Conservation (phyloP, 2,888 invertebrate genomes). For the Azorinus chamasolen region DNA sequence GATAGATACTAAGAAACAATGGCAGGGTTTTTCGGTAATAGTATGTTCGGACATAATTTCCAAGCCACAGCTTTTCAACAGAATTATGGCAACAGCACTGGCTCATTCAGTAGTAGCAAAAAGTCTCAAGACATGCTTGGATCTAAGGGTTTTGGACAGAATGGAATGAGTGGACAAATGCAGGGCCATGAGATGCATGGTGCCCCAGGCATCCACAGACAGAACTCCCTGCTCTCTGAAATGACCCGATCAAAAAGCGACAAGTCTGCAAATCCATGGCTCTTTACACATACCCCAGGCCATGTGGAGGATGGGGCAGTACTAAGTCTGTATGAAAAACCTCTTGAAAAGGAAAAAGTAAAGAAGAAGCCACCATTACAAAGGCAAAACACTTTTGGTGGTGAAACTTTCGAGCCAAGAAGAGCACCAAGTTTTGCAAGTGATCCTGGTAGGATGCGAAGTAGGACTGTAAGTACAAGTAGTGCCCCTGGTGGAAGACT, state of each 20-base stretch:
- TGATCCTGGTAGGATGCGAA: slow-evolving; percentile 46
- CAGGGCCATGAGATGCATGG: not conserved
- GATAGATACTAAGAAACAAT: no score
- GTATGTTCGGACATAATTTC: slow-evolving; percentile 52
- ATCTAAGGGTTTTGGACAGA: slow-evolving; percentile 4
- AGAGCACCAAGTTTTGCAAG: slow-evolving; percentile 55
- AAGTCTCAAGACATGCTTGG: not conserved
- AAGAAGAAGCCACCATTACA: slow-evolving; percentile 25
- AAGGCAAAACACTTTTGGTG: slow-evolving; percentile 21
- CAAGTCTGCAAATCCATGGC: slow-evolving; percentile 37
- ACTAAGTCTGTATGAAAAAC: slow-evolving; percentile 51
- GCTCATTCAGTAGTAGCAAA: not conserved
- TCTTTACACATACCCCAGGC: slow-evolving; percentile 37
- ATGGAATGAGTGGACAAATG: not conserved
- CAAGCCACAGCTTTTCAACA: no score
- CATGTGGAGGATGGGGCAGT: slow-evolving; percentile 24
- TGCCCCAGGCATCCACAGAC: slow-evolving; percentile 21
- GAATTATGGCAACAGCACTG: slow-evolving; percentile 2
- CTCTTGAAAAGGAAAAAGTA: slow-evolving; percentile 48
- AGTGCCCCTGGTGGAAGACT: slow-evolving; percentile 9
- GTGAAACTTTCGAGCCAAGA: slow-evolving; percentile 26
- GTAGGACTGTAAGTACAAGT: slow-evolving; percentile 32
- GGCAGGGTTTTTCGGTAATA: slow-evolving; percentile 38
- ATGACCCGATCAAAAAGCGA: slow-evolving; percentile 62
- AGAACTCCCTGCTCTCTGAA: slow-evolving; percentile 53